phyloP scores from a whole-genome alignment of 1,140 invertebrate species.

The Callitettix versicolor region DNA sequence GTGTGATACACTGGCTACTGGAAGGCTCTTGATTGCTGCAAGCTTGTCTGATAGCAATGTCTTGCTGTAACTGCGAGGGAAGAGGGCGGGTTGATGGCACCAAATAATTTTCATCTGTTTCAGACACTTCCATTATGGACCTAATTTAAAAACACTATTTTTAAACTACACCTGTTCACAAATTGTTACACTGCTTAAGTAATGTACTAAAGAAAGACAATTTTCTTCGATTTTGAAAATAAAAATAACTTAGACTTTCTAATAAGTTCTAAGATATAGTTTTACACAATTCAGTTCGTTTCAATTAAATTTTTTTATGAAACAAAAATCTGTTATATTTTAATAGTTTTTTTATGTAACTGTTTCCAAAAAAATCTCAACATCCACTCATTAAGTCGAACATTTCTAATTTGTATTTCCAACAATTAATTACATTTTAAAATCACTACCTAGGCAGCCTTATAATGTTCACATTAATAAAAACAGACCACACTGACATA shows the following conservation, averaged over 20 bases:
- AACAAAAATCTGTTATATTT: background rate
- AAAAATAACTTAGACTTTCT: background rate
- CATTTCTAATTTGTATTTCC: no score
- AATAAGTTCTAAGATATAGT: background rate
- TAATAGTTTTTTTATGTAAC: background rate
- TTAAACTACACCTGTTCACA: constrained; percentile 36
- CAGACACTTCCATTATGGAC: constrained; percentile 32
- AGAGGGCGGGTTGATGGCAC: background rate
- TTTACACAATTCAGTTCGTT: background rate
- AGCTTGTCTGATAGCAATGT: background rate
- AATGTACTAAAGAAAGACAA: background rate
- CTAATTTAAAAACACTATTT: constrained; percentile 30
- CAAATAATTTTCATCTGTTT: background rate
- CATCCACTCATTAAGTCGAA: no score
- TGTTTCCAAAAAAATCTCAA: no score
- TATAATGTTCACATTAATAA: no score
- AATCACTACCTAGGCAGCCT: no score
- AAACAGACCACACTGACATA: no score
- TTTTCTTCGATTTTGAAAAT: background rate
- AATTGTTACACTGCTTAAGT: constrained; percentile 29
- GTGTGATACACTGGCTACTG: constrained; percentile 31
- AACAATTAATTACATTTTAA: no score
- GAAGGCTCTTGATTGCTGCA: constrained; percentile 21
- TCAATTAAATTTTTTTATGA: background rate
- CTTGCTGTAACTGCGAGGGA: background rate